Percentiles rank a stretch among this genome's conserved stretches.
Conservation (phyloP, 1,140 invertebrate species). For the Reticulitermes speratus region DNA sequence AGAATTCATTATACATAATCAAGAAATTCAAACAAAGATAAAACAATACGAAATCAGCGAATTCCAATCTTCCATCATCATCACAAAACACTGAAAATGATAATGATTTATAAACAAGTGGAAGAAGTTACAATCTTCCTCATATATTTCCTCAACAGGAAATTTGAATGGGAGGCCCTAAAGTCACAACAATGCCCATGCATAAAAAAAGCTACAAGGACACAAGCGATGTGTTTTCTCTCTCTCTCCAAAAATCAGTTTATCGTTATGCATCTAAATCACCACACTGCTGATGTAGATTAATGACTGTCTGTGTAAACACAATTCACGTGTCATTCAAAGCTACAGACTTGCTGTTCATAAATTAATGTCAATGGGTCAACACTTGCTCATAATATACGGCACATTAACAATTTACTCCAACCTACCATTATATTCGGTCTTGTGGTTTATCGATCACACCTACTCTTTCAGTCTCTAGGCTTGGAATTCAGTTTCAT, state of each 20-base stretch:
- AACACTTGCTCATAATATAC: slow-evolving; percentile 17
- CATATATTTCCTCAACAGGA: slow-evolving; percentile 22
- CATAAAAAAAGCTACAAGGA: slow-evolving; percentile 20
- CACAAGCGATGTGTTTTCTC: neutral
- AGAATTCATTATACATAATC: neutral
- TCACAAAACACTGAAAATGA: slow-evolving; percentile 21
- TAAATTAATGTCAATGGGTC: slow-evolving; percentile 27
- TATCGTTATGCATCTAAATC: slow-evolving; percentile 6
- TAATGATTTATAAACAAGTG: neutral
- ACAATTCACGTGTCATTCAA: neutral
- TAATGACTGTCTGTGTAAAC: neutral
- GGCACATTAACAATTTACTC: neutral
- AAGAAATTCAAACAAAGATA: neutral
- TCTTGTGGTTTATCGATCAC: neutral
- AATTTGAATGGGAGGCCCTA: neutral
- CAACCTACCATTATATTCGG: slow-evolving; percentile 20
- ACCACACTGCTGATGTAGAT: slow-evolving; percentile 2
- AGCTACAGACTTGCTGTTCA: slow-evolving; percentile 15
- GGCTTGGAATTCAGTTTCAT: neutral
- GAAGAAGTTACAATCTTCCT: neutral
- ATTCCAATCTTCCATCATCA: neutral
- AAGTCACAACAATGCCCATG: slow-evolving; percentile 5
- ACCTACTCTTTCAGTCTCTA: slow-evolving; percentile 24
- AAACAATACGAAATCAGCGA: neutral
- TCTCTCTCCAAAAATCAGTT: slow-evolving; percentile 5